Evolutionary conservation across 2,113 vertebrate genomes (phyloP).

Genomic region (Xerus inauris): DNA sequence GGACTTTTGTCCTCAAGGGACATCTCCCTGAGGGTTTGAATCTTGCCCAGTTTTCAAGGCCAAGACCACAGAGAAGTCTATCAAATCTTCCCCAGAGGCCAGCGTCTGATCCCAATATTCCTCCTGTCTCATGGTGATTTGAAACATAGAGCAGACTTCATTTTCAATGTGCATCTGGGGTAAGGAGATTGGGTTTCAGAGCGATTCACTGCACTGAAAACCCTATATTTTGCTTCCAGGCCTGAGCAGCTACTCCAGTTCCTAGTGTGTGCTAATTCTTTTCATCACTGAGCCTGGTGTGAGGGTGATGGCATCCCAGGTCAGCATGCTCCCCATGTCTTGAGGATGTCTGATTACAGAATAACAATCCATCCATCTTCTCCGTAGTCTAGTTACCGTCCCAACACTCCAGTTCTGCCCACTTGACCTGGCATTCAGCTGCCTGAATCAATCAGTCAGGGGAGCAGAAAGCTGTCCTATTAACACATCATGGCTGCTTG

Average conservation of each 20-base stretch:
- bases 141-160: slow-evolving; percentile 27
- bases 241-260: background rate
- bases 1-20: slow-evolving; percentile 44
- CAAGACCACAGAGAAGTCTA: slow-evolving; percentile 41
- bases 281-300: background rate
- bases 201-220: background rate
- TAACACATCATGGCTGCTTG: rapidly evolving
- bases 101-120: background rate
- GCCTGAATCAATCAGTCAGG: slow-evolving; percentile 52
- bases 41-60: slow-evolving; percentile 45
- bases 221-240: slow-evolving; percentile 10
- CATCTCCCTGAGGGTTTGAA: background rate
- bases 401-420: slow-evolving; percentile 48
- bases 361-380: slow-evolving; percentile 56
- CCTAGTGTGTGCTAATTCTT: background rate
- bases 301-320: background rate
- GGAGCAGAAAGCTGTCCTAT: background rate
- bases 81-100: slow-evolving; percentile 46
- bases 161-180: slow-evolving; percentile 27
- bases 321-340: background rate
- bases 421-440: background rate
- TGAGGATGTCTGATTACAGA: slow-evolving; percentile 52
- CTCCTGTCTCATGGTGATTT: slow-evolving; percentile 27
- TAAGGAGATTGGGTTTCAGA: slow-evolving; percentile 48
- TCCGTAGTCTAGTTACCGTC: background rate